Evolutionary conservation across 2,888 invertebrate species (phyloP).

Genomic region (Rhodophaea formosa): DNA sequence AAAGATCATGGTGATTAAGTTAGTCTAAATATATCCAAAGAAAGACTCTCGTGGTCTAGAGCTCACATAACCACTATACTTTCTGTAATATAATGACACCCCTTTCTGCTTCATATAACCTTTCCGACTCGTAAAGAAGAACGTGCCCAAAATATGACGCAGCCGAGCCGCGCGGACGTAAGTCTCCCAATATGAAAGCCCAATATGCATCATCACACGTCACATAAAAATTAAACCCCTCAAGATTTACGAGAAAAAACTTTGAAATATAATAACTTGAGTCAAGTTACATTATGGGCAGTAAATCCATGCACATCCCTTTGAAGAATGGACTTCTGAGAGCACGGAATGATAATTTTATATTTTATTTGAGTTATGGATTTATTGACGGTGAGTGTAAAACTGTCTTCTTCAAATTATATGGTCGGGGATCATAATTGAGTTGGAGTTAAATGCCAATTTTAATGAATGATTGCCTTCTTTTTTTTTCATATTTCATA

Average conservation of each 20-base stretch:
- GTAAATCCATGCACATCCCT: conserved; percentile 63
- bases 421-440: conserved; percentile 8
- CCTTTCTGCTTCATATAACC: no score
- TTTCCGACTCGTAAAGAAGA: no score
- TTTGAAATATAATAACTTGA: conserved; percentile 75
- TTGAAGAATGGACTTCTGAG: conserved; percentile 35
- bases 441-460: background rate
- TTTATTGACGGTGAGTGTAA: conserved; percentile 17
- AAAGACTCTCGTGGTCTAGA: no score
- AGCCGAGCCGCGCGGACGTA: background rate
- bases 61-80: no score
- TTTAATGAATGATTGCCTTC: background rate
- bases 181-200: conserved; percentile 31
- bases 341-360: conserved; percentile 53
- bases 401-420: conserved; percentile 12
- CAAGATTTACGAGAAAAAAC: conserved; percentile 67
- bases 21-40: no score
- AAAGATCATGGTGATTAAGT: no score
- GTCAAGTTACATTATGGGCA: conserved; percentile 63
- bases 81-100: no score
- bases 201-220: conserved; percentile 47
- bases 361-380: conserved; percentile 36
- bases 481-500: background rate
- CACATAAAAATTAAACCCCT: conserved; percentile 72
- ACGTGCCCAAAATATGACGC: no score